phyloP scores from a whole-genome alignment of 1,140 invertebrate species.

The Thaumatotibia leucotreta region DNA sequence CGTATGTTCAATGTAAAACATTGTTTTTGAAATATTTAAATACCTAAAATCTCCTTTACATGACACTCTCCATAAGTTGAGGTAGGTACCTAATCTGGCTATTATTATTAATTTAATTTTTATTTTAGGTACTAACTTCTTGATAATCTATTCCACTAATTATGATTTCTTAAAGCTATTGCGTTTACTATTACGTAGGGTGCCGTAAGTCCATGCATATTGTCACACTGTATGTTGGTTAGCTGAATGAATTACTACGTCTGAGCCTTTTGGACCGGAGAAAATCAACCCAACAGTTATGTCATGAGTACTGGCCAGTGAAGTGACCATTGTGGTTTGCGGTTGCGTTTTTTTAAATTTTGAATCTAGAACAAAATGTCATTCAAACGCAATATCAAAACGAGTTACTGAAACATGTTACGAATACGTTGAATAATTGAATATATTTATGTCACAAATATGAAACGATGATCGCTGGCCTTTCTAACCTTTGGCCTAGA shows the following conservation, averaged over 20 bases:
- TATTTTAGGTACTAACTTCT: background rate
- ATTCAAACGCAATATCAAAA: background rate
- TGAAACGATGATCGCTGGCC: background rate
- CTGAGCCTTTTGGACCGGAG: constrained; percentile 1
- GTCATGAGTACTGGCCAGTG: background rate
- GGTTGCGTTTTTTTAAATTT: background rate
- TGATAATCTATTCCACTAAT: background rate
- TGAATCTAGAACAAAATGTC: background rate
- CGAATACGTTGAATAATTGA: background rate
- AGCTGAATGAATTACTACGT: background rate
- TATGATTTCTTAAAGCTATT: background rate
- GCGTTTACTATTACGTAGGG: background rate
- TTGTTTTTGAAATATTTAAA: too few species aligned
- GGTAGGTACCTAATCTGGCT: too few species aligned
- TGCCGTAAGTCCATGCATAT: background rate
- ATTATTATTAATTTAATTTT: too few species aligned
- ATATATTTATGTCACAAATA: background rate
- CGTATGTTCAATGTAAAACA: too few species aligned
- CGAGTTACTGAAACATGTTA: background rate
- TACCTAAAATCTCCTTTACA: too few species aligned
- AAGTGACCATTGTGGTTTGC: background rate
- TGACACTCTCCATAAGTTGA: too few species aligned
- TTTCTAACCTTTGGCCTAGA: constrained; percentile 42
- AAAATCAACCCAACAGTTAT: background rate
- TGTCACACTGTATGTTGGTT: background rate